Percentiles rank a stretch among this genome's conserved stretches.
Conservation (phyloP, 2,888 invertebrate species). For the Lochmaea capreae region DNA sequence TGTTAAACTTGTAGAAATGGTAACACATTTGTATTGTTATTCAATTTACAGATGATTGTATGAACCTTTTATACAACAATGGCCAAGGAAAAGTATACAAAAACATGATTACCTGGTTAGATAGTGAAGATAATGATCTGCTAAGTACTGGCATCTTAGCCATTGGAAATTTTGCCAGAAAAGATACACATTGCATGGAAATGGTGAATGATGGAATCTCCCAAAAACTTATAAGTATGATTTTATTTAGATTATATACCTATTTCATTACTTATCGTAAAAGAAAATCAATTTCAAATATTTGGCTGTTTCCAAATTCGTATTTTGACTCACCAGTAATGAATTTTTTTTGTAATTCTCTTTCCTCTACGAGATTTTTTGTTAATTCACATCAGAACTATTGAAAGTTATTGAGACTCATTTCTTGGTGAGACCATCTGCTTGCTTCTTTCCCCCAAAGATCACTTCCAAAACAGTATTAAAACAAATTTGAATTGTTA, state of each 20-base stretch:
- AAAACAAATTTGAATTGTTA: too few relatives aligned
- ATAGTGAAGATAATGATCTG: slow-evolving; percentile 78
- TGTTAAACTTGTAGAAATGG: not conserved
- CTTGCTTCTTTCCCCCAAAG: too few relatives aligned
- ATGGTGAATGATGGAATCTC: slow-evolving; percentile 85
- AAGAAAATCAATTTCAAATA: not conserved
- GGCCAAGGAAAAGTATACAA: slow-evolving; percentile 79
- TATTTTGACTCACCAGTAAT: too few relatives aligned
- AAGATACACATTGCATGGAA: slow-evolving; percentile 84
- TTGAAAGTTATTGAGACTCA: not conserved
- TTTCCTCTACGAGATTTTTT: too few relatives aligned
- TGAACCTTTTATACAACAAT: slow-evolving; percentile 84
- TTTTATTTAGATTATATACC: not conserved
- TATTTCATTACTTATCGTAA: not conserved
- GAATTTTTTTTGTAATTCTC: too few relatives aligned
- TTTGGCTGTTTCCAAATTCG: too few relatives aligned
- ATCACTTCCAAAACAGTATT: too few relatives aligned
- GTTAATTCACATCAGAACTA: too few relatives aligned
- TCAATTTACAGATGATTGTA: slow-evolving; percentile 79
- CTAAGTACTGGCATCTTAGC: slow-evolving; percentile 87
- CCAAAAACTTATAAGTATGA: slow-evolving; percentile 74
- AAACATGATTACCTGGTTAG: slow-evolving; percentile 83
- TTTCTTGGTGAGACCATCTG: too few relatives aligned
- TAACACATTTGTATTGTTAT: not conserved
- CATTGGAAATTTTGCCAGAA: slow-evolving; percentile 90